These are phyloP conservation scores for Oncopodura yosiiana DNA, from an alignment of 1,140 invertebrate species.

Conservation along the genomic window DNA sequence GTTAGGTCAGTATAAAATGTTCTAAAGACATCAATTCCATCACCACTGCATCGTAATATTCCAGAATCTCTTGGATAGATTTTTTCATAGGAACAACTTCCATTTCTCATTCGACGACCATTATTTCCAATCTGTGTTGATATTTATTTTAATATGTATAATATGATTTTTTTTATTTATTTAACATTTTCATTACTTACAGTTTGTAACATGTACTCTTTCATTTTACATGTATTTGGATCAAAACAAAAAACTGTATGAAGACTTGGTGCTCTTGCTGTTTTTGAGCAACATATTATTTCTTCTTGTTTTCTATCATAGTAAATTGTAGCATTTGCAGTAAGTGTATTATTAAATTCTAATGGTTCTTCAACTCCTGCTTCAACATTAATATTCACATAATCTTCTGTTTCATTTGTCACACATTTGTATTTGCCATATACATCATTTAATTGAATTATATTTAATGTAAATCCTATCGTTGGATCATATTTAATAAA, in stretches of 20 bases:
- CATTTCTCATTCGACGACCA: constrained; percentile 14
- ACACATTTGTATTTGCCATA: constrained; percentile 21
- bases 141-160: not conserved
- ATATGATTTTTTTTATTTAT: not conserved
- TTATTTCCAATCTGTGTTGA: constrained; percentile 23
- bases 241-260: constrained; percentile 26
- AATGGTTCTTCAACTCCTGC: not conserved
- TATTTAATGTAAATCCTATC: constrained; percentile 18
- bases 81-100: constrained; percentile 22
- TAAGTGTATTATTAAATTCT: constrained; percentile 12
- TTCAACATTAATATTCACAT: constrained; percentile 6
- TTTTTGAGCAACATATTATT: constrained; percentile 24
- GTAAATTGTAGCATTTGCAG: constrained; percentile 11
- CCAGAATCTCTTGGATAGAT: constrained; percentile 26
- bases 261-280: constrained; percentile 14
- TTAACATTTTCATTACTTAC: constrained; percentile 5
- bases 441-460: constrained; percentile 3
- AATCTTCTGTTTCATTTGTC: constrained; percentile 4
- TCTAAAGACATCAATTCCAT: constrained; percentile 25
- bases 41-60: constrained; percentile 24
- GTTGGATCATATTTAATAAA: constrained; percentile 22
- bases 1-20: constrained; percentile 15
- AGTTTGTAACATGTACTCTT: constrained; percentile 5
- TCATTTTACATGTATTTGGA: constrained; percentile 23
- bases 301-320: constrained; percentile 5